phyloP scores from a whole-genome alignment of 2,888 invertebrate genomes.

The Stenotaenia linearis region DNA sequence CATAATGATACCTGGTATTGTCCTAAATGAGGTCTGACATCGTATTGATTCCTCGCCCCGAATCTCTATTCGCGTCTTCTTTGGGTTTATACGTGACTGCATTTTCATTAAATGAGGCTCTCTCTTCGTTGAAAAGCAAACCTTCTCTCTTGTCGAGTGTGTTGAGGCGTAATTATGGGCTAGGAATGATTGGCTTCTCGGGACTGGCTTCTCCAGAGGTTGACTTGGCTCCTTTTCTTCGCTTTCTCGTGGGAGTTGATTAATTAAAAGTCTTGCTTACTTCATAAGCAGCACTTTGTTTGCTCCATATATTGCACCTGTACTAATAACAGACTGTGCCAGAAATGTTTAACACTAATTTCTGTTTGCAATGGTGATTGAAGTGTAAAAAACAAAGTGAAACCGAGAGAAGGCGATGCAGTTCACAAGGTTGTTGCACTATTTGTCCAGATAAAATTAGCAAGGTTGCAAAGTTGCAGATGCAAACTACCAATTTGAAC shows the following conservation, averaged over 20 bases:
- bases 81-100: conserved; percentile 10
- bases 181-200: conserved; percentile 26
- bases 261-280: conserved; percentile 8
- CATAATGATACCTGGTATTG: background rate
- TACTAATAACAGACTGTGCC: background rate
- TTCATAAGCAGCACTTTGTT: conserved; percentile 21
- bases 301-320: conserved; percentile 2
- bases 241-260: conserved; percentile 11
- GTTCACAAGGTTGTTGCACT: background rate
- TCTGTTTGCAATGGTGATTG: background rate
- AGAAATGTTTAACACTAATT: background rate
- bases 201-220: conserved; percentile 17
- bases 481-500: background rate
- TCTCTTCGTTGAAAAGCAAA: conserved; percentile 24
- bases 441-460: background rate
- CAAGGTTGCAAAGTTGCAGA: background rate
- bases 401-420: too few species aligned
- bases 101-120: conserved; percentile 18
- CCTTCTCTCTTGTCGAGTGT: conserved; percentile 21
- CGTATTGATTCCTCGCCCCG: background rate
- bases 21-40: background rate
- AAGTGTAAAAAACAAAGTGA: background rate
- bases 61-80: background rate
- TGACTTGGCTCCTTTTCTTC: conserved; percentile 21
- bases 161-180: conserved; percentile 24